Percentiles rank a stretch among this genome's conserved stretches.
phyloP scores from a whole-genome alignment of 1,140 invertebrate genomes.

The Drosophila sp. region DNA sequence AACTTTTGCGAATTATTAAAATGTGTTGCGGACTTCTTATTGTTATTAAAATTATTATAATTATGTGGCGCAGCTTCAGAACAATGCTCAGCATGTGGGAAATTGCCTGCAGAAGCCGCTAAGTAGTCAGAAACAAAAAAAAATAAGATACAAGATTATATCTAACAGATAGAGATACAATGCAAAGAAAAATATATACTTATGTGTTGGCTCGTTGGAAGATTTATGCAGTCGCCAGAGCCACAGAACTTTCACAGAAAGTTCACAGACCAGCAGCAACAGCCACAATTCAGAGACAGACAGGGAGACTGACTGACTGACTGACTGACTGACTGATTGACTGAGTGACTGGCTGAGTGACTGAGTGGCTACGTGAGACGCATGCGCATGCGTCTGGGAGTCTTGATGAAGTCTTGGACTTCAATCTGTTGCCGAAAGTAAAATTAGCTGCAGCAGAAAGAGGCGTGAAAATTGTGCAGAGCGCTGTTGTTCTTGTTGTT shows the following conservation, averaged over 20 bases:
- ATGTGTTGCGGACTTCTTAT: slow-evolving; percentile 24
- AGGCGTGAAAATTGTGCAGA: slow-evolving; percentile 55
- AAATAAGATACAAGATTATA: slow-evolving; percentile 26
- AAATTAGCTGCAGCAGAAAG: slow-evolving; percentile 51
- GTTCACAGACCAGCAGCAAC: slow-evolving; percentile 59
- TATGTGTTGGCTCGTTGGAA: no score
- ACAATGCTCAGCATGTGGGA: slow-evolving; percentile 69
- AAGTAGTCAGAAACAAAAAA: slow-evolving; percentile 58
- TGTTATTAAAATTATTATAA: slow-evolving; percentile 45
- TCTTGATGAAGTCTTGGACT: not conserved
- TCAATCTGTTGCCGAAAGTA: slow-evolving; percentile 55
- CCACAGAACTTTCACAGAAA: slow-evolving; percentile 76
- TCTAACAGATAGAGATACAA: slow-evolving; percentile 28
- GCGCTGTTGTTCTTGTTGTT: not conserved
- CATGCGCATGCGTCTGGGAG: slow-evolving; percentile 59
- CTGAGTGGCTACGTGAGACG: slow-evolving; percentile 61
- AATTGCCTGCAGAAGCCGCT: slow-evolving; percentile 38
- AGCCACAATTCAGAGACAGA: slow-evolving; percentile 14
- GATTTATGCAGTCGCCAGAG: slow-evolving; percentile 66
- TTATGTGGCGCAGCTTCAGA: slow-evolving; percentile 38
- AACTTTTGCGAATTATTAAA: slow-evolving; percentile 39
- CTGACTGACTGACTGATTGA: not conserved
- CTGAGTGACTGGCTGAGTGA: slow-evolving; percentile 15
- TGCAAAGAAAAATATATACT: slow-evolving; percentile 34
- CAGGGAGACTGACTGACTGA: not conserved